Evolutionary conservation across 2,888 invertebrate genomes (phyloP), one percentile per base, ranked within the genome.

Genomic region (Lepidochrysops patricia): DNA sequence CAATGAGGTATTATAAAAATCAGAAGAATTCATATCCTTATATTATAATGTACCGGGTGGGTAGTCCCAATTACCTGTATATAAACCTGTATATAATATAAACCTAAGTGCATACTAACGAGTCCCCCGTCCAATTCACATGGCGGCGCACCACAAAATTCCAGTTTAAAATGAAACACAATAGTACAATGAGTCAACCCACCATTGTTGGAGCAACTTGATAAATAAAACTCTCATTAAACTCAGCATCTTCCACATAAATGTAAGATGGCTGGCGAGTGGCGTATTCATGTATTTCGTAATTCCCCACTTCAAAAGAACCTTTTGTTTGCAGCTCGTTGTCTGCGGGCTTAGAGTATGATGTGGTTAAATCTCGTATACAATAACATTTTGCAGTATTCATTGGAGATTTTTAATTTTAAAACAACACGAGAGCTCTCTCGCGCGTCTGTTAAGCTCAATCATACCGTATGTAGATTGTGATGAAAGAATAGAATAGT

Each of bases 141-240:
- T 84, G 78, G 80, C 71, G 77, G 80, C 73, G 76, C 76, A 77
- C 84, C 84, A 73, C 79, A 75, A 79, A 77, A 79, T 79, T 74
- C 69, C 71, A 80, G 78, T 75, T 83, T 77, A 79, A 83, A 85
- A 84, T 81, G 84, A 83, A 81, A 82, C 77, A 86, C 86, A 85
- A 86, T 84, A 72, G 83, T 76, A 85, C 84, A 86, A 84, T 87
- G 84, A 79, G 72, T 79, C 79, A 82, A 81, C 79, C 77, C 78
- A 64, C 81, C 71, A 83, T 86, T 86, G 84, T 84, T 74, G 69
- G 71, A 70, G 70, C 75, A 79, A 82, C 76, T 83, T 84, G 83
- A 84, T 83, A 85, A 84, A 85, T 84, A 84, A 83, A 84, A 83
- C 75, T 83, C 84, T 85, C 86, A 86, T 87, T 85, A 85, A 81